Conservation (phyloP, 2,797 vertebrate genomes). For the Streptopelia turtur region DNA sequence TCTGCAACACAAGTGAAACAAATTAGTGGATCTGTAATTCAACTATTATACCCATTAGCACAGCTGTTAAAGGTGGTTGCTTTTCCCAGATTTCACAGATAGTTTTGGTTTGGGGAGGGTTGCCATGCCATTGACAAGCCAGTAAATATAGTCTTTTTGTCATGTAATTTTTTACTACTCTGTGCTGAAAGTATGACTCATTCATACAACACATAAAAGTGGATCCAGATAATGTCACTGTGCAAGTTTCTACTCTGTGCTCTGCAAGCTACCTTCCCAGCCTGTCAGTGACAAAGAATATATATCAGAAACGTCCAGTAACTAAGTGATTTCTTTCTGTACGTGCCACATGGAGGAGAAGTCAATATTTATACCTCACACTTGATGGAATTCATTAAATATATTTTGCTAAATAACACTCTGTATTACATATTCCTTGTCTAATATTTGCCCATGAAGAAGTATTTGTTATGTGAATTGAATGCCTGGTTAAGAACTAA, state of each 20-base stretch:
- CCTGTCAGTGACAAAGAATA: not conserved
- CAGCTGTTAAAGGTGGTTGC: not conserved
- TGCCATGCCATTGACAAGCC: not conserved
- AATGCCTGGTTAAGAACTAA: constrained; percentile 30
- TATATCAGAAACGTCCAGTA: not conserved
- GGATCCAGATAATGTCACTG: not conserved
- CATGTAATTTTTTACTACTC: not conserved
- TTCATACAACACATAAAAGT: not conserved
- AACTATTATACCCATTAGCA: not conserved
- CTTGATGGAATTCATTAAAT: constrained; percentile 43
- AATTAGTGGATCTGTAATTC: not conserved
- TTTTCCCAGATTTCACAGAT: not conserved
- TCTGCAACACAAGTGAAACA: not conserved
- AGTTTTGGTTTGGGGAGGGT: not conserved
- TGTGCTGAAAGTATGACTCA: not conserved
- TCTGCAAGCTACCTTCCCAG: not conserved
- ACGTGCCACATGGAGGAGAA: not conserved
- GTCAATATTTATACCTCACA: constrained; percentile 60
- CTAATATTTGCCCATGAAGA: constrained; percentile 52
- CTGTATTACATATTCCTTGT: constrained; percentile 28
- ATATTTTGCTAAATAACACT: constrained; percentile 50
- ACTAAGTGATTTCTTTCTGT: constrained; percentile 33
- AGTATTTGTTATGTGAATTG: constrained; percentile 42
- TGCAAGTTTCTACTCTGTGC: not conserved
- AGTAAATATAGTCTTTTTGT: not conserved